Evolutionary conservation across 1,140 invertebrate genomes (phyloP).

Genomic region (Trigoniulus corallinus): DNA sequence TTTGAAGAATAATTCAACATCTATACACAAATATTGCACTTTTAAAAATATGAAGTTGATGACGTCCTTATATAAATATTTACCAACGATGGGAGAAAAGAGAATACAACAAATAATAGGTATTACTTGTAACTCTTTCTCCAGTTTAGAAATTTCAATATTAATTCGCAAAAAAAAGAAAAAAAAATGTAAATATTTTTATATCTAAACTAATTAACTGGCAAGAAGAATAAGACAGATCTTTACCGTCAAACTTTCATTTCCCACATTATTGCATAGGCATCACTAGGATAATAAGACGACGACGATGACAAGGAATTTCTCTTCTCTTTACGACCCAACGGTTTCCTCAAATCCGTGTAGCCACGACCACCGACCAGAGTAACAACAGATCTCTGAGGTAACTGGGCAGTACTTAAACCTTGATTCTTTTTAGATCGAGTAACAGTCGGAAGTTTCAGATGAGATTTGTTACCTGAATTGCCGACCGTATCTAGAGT

Average conservation of each 20-base stretch:
- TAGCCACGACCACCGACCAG: slow-evolving; percentile 76
- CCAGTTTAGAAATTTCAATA: no score
- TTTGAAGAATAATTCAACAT: no score
- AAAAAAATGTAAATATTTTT: no score
- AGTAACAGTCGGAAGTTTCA: background rate
- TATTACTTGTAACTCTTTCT: no score
- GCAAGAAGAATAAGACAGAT: no score
- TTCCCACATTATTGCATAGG: slow-evolving; percentile 76
- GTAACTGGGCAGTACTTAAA: slow-evolving; percentile 18
- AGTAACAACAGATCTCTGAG: slow-evolving; percentile 58
- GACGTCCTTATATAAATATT: no score
- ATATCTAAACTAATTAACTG: no score
- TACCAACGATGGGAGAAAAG: no score
- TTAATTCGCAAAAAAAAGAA: no score
- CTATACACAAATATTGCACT: no score
- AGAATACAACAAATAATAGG: no score
- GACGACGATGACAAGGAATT: slow-evolving; percentile 13
- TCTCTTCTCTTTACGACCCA: slow-evolving; percentile 28
- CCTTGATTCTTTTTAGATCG: slow-evolving; percentile 4
- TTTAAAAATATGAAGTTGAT: no score
- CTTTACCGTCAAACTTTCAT: slow-evolving; percentile 72
- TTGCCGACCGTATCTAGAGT: background rate
- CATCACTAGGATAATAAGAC: slow-evolving; percentile 52
- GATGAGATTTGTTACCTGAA: background rate
- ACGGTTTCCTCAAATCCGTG: slow-evolving; percentile 57